Percentiles rank a stretch among this genome's conserved stretches.
phyloP scores from a whole-genome alignment of 2,113 vertebrate genomes.

The Scolopax mira region DNA sequence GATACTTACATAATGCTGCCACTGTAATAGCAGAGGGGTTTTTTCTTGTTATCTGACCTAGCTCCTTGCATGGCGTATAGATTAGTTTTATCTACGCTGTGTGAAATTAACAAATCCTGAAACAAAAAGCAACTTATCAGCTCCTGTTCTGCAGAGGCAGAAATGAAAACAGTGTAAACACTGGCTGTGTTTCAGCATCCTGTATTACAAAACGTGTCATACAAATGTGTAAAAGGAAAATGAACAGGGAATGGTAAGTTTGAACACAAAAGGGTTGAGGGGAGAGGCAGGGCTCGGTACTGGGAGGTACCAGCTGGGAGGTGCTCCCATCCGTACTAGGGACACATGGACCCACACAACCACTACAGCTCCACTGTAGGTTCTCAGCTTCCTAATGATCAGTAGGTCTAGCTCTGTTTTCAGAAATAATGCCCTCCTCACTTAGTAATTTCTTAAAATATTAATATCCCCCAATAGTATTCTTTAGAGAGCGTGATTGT shows the following conservation, averaged over 20 bases:
- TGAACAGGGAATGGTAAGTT: neutral
- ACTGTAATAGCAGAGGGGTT: neutral
- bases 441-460: neutral
- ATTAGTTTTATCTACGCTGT: slow-evolving; percentile 29
- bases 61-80: slow-evolving; percentile 13
- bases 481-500: neutral
- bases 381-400: neutral
- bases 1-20: slow-evolving; percentile 27
- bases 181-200: slow-evolving; percentile 30
- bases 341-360: too few relatives aligned
- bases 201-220: neutral
- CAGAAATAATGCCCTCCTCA: neutral
- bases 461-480: fast-evolving
- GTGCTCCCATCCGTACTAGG: too few relatives aligned
- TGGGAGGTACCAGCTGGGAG: neutral
- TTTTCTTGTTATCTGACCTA: slow-evolving; percentile 38
- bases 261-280: neutral
- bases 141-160: slow-evolving; percentile 2
- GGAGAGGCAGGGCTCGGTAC: neutral
- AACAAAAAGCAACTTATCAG: slow-evolving; percentile 45
- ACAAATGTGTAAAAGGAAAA: neutral
- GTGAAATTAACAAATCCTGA: slow-evolving; percentile 53
- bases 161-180: slow-evolving; percentile 18
- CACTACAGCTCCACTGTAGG: too few relatives aligned
- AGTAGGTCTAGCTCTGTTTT: neutral